phyloP scores from a whole-genome alignment of 2,888 invertebrate genomes.

The Druceiella hillmani region DNA sequence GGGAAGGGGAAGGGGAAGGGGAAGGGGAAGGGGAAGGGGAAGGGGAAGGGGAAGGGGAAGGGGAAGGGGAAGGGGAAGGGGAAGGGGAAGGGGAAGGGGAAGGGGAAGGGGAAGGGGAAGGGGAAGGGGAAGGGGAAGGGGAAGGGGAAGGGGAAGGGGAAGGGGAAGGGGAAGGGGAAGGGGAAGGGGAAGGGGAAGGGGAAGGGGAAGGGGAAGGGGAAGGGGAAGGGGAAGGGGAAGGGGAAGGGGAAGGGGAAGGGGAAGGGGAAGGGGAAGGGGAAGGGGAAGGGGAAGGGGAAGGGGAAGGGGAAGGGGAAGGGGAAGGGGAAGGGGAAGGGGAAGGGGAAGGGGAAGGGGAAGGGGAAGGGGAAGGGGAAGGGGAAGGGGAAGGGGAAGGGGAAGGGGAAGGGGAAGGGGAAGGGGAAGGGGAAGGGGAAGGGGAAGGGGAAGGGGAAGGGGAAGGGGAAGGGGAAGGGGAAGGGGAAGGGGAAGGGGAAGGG shows the following conservation, averaged over 20 bases:
- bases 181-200: background rate
- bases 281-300: background rate
- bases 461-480: too few relatives aligned
- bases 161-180: background rate
- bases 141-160: background rate
- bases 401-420: too few relatives aligned
- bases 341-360: too few relatives aligned
- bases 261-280: background rate
- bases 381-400: too few relatives aligned
- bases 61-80: background rate
- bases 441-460: too few relatives aligned
- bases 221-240: background rate
- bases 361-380: too few relatives aligned
- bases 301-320: background rate
- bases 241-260: background rate
- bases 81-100: background rate
- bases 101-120: background rate
- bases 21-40: background rate
- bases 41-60: background rate
- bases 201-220: background rate
- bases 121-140: background rate
- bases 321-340: too few relatives aligned
- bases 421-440: too few relatives aligned
- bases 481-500: too few relatives aligned
- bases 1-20: background rate